Conservation (phyloP, 2,113 vertebrate species). For the Pontoporia blainvillei region DNA sequence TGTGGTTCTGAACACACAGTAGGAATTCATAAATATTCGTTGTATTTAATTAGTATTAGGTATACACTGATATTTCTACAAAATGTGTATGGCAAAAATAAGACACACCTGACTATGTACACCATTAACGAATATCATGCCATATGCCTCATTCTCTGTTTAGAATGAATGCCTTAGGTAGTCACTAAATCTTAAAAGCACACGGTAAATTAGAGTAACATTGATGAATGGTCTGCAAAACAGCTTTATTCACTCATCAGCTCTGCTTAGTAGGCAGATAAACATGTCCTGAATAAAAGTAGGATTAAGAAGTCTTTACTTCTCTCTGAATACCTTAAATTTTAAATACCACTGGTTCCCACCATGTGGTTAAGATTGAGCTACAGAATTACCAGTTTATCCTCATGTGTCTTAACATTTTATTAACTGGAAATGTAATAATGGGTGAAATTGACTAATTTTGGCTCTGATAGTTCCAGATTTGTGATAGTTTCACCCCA, state of each 20-base stretch:
- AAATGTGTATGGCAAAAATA: neutral
- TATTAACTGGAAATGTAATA: neutral
- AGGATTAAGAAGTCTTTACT: neutral
- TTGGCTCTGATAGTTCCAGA: neutral
- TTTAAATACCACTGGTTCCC: neutral
- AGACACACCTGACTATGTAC: neutral
- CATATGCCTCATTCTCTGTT: neutral
- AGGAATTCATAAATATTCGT: neutral
- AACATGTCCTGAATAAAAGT: neutral
- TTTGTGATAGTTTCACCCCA: neutral
- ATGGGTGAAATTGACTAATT: neutral
- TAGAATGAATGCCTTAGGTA: neutral
- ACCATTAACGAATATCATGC: neutral
- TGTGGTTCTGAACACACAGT: neutral
- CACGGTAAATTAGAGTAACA: neutral
- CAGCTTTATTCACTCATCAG: neutral
- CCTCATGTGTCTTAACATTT: neutral
- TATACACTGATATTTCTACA: neutral
- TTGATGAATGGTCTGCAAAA: neutral
- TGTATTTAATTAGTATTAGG: neutral
- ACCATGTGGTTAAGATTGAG: neutral
- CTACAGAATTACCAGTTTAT: neutral
- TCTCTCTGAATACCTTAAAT: neutral
- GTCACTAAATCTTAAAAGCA: conserved; percentile 20
- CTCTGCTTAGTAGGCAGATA: neutral